Evolutionary conservation across 2,113 vertebrate species (phyloP), one percentile per base, ranked within the genome.

Genomic region (Diphyllodes magnificus): DNA sequence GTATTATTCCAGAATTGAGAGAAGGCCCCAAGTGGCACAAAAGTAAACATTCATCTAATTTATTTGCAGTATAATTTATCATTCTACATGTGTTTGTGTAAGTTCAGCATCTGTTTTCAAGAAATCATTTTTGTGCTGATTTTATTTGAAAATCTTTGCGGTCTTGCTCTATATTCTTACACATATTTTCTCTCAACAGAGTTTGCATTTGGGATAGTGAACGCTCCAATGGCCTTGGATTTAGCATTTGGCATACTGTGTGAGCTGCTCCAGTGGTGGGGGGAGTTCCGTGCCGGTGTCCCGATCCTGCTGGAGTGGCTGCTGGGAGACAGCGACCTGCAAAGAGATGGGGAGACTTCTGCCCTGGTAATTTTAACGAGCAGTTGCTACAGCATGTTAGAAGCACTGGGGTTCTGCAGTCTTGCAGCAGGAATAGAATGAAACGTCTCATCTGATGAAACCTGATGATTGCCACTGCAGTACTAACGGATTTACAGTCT

Each of bases 211-310:
- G 96, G 96, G 91, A 91, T 98, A 5, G 97, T 99, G 79, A 99
- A 98, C 90, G 98, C 99, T 68, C 97, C 98, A 0, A 95, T 98
- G 53, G 99, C 99, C 30, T 94, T 99, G 97, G 98, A 98, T 69
- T 93, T 98, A 56, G 98, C 98, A 1, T 87, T 99, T 81, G 97
- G 89, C 51, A 96, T 98, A 18, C 84, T 99, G 88, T 99, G 99
- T 95, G 98, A 97, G 88, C 97, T 98, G 92, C 98, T 99, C 6
- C 97, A 93, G 96, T 73, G 40, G 30, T 99, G 99, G 99, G 95
- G 96, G 11, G 94, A 98, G 90, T 87, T 97, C n/a, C 65, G 10
- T 6, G 61, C 96, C 0, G 98, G 98, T 9, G 72, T 98, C 50
- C 95, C 92, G 0, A 40, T 98, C 69, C 95, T 99, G 78, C 96